These are phyloP conservation scores for Achroia grisella DNA, from an alignment of 1,140 invertebrate species.

Conservation along the genomic window DNA sequence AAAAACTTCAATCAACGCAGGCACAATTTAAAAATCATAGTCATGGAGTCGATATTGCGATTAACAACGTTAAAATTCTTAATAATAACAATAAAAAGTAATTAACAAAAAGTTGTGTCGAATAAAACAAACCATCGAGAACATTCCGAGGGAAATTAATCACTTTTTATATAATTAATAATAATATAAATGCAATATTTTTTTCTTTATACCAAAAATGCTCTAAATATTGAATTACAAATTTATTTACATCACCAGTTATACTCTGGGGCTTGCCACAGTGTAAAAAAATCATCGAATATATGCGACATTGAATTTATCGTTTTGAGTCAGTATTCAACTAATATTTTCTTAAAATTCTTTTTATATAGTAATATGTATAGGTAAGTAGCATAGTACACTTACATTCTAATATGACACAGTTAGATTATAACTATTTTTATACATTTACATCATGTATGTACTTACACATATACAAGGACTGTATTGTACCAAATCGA, in stretches of 20 bases:
- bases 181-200: conserved; percentile 67
- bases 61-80: conserved; percentile 71
- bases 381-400: conserved; percentile 70
- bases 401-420: conserved; percentile 69
- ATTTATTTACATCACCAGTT: conserved; percentile 57
- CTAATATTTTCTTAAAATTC: conserved; percentile 63
- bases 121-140: conserved; percentile 64
- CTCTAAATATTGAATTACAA: conserved; percentile 54
- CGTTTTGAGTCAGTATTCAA: conserved; percentile 49
- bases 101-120: conserved; percentile 59
- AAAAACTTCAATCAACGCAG: conserved; percentile 17
- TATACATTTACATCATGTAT: conserved; percentile 59
- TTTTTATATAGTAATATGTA: conserved; percentile 62
- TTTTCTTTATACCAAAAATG: conserved; percentile 50
- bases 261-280: conserved; percentile 25
- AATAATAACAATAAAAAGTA: conserved; percentile 72
- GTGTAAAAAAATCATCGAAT: conserved; percentile 2
- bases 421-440: conserved; percentile 64
- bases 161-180: conserved; percentile 28
- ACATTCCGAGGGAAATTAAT: conserved; percentile 54
- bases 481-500: conserved; percentile 30
- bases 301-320: conserved; percentile 11
- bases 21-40: conserved; percentile 29
- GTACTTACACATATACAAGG: conserved; percentile 64
- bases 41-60: conserved; percentile 52